Conservation (phyloP, 2,888 invertebrate species). For the Conistra vaccinii region DNA sequence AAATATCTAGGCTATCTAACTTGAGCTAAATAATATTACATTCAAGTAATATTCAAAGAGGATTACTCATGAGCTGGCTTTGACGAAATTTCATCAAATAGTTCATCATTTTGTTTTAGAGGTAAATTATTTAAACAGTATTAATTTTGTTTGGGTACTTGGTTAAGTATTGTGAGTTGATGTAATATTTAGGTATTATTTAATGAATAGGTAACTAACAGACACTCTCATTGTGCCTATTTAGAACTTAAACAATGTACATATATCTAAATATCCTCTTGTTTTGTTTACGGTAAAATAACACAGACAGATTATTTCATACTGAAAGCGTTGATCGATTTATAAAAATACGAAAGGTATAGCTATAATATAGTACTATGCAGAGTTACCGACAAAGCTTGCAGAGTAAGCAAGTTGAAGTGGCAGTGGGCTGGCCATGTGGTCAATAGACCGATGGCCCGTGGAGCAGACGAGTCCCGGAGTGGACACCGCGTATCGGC, state of each 20-base stretch:
- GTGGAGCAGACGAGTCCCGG: no score
- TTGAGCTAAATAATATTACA: background rate
- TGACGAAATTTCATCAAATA: slow-evolving; percentile 11
- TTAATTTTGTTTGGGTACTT: slow-evolving; percentile 1
- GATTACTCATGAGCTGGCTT: background rate
- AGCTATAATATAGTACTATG: no score
- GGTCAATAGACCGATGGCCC: no score
- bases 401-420: no score
- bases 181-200: background rate
- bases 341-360: no score
- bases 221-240: background rate
- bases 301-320: background rate
- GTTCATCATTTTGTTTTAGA: background rate
- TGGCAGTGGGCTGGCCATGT: no score
- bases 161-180: background rate
- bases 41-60: background rate
- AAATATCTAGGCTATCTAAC: background rate
- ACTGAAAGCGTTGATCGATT: background rate
- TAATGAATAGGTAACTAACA: background rate
- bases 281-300: background rate
- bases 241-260: background rate
- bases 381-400: no score
- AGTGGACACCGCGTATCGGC: no score
- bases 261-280: background rate
- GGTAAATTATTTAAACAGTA: background rate